Base-by-base conservation (phyloP, 92 coral and sea anemone species). In the Parazoanthus darwini region DNA sequence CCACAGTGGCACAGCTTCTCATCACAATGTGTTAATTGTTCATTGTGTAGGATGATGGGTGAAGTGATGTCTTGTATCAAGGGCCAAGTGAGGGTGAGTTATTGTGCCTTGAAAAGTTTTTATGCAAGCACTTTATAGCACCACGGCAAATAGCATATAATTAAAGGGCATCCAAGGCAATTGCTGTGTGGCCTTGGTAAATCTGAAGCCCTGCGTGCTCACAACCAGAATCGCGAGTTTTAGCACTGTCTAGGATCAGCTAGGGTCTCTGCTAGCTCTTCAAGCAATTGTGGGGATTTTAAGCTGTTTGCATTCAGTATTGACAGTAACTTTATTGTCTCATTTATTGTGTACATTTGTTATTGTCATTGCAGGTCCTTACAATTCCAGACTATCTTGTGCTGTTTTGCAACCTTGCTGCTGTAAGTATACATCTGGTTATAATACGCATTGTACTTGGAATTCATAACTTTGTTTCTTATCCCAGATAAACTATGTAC, bases 51-150 rank as follows among this genome's bases (percentile, higher is more conserved):
- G 87, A 96, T 97, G 99, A 97, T 97, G 94, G 99, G 99, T 37
- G 99, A 97, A 86, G 96, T 97, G 26, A 97, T 97, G 98, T 91
- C 97, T 26, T 97, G 98, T 82, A 89, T 97, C 58, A 90, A 89
- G 86, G 98, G 99, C 26, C 96, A 97, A 92, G 98, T 96, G 44
- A 92, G 95, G 86, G 99, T 97, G 82, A 90, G 94, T 87, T 36
- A 58, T 36, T 48, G 78, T 42, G 33, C 33, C 33, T 29, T 29
- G 33, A 29, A 29, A 29, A 29, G 33, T 29, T 29, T 29, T 29
- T 0, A 29, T 29, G 33, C 33, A 29, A 29, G 33, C 33, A 29
- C 33, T 29, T 29, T 29, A 29, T 29, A 29, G 33, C 33, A 29
- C 33, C 33, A 29, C 33, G 33, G 33, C 33, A 29, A 29, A 29